phyloP scores from a whole-genome alignment of 2,797 vertebrate genomes.

The Glossophaga mutica region DNA sequence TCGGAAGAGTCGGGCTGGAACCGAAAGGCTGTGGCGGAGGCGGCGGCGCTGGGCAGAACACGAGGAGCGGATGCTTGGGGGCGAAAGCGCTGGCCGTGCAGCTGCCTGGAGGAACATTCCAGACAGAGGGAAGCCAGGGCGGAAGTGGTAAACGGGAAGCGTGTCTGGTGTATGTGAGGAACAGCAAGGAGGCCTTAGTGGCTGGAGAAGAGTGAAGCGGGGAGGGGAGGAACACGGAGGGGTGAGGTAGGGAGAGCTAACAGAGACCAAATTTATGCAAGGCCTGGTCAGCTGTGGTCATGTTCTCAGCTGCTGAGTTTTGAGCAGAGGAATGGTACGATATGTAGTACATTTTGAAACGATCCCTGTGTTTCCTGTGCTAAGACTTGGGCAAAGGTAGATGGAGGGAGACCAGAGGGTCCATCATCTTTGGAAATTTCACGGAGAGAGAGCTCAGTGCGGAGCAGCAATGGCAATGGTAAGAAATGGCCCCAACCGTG shows the following conservation, averaged over 20 bases:
- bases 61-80: neutral
- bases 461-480: neutral
- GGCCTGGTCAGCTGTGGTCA: neutral
- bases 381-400: neutral
- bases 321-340: neutral
- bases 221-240: fast-evolving
- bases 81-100: neutral
- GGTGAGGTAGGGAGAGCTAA: neutral
- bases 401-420: neutral
- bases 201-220: neutral
- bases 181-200: neutral
- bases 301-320: neutral
- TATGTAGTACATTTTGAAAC: neutral
- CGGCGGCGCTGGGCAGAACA: neutral
- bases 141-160: neutral
- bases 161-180: neutral
- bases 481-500: neutral
- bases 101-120: neutral
- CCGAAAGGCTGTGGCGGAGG: neutral
- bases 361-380: neutral
- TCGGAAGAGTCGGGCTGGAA: neutral
- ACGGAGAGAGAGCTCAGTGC: neutral
- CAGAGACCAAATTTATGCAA: neutral
- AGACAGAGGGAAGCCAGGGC: neutral
- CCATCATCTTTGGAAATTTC: neutral